These are phyloP conservation scores for Polypedilum pembai DNA, from an alignment of 1,140 invertebrate species.

Conservation along the genomic window DNA sequence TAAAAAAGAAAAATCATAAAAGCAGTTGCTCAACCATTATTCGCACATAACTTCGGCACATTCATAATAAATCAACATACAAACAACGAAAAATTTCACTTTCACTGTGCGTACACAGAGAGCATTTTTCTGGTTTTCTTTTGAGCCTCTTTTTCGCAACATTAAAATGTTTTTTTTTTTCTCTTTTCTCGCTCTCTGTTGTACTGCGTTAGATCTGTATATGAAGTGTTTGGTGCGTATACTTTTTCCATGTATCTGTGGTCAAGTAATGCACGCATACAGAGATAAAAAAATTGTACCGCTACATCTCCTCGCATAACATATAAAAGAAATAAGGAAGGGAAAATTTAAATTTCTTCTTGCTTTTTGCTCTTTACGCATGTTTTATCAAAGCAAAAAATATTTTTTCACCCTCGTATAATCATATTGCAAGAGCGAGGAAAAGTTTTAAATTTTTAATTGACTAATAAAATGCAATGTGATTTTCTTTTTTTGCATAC, in stretches of 20 bases:
- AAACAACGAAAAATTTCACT: neutral
- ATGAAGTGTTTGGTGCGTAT: neutral
- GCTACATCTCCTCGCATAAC: neutral
- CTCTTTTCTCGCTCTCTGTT: neutral
- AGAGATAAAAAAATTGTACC: neutral
- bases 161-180: neutral
- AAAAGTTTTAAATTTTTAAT: conserved; percentile 28
- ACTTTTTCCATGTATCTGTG: conserved; percentile 6
- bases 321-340: neutral
- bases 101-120: neutral
- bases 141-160: neutral
- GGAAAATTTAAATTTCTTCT: neutral
- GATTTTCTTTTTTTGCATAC: neutral
- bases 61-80: conserved; percentile 3
- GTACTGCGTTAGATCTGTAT: neutral
- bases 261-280: neutral
- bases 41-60: conserved; percentile 1
- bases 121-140: neutral
- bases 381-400: neutral
- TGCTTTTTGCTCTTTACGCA: neutral
- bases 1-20: neutral
- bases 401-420: neutral
- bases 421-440: too few species aligned
- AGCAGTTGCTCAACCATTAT: conserved; percentile 16
- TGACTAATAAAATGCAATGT: conserved; percentile 7